Base-by-base conservation (phyloP, 2,797 vertebrate species). In the Hemitrygon akajei region DNA sequence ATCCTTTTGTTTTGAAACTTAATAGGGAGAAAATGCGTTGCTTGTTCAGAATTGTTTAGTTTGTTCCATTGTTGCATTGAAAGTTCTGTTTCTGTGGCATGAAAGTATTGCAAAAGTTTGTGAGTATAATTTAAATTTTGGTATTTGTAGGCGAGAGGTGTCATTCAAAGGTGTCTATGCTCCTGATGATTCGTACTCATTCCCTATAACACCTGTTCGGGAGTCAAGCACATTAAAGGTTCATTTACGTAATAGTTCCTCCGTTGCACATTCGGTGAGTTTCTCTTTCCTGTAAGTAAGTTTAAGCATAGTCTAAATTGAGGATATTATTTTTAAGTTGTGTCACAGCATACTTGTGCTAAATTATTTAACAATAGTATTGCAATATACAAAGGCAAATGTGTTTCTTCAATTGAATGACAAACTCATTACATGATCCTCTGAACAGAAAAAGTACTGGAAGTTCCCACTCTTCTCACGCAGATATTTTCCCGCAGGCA, bases 231-330 rank as follows among this genome's bases (percentile, higher is more conserved):
- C 96, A 0, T 94, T 99, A 95, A 99, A 99, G 96, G 97, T 99
- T 95, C 98, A 98, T 96, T 95, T 99, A 95, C 95, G 98, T 94
- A 99, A 99, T 96, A 98, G 97, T 96, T 98, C 98, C 12, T 95
- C 96, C n/a, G 94, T 95, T 93, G 96, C 96, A 0, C 97, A 98
- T 18, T 94, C 96, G 96, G 99, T 93, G 71, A 93, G 91, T 93
- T 75, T 93, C 9, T 66, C 0, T 91, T 71, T 20, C 20, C 56
- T n/a, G 56, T 11, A 9, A 6, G 58, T 99, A 96, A 97, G 97
- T 93, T 94, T 93, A 47, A 92, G 93, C 94, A 94, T 91, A 7
- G 3, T 56, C 66, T 22, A 91, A 93, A 86, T 86, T 97, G 95
- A 97, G 95, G 95, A 96, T 95, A 16, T 63, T 22, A 14, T 4